phyloP scores from a whole-genome alignment of 2,797 vertebrate genomes.

The Ambastaia sidthimunki region DNA sequence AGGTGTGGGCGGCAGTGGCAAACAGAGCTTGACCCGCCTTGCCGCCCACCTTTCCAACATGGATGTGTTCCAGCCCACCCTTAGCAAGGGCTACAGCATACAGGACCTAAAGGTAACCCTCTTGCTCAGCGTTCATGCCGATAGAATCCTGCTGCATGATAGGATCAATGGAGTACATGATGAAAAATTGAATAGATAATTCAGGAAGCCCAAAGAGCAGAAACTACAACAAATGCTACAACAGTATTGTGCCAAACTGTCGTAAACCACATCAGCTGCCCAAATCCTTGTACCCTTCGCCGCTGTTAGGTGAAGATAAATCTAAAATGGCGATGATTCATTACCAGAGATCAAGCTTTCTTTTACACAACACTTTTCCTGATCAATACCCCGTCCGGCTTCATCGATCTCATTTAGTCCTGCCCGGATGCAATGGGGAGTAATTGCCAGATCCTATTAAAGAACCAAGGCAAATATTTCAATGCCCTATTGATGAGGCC shows the following conservation, averaged over 20 bases:
- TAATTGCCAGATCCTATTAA: constrained; percentile 76
- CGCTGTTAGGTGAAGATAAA: constrained; percentile 48
- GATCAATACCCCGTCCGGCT: constrained; percentile 62
- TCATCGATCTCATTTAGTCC: constrained; percentile 70
- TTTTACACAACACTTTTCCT: constrained; percentile 58
- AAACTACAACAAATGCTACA: constrained; percentile 34
- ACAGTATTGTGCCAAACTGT: constrained; percentile 7
- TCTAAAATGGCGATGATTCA: constrained; percentile 62
- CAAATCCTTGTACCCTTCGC: constrained; percentile 30
- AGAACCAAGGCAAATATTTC: constrained; percentile 71
- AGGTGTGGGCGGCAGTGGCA: constrained; percentile 86
- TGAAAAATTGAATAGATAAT: background rate
- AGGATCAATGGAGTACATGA: background rate
- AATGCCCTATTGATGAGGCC: constrained; percentile 70
- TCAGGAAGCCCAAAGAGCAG: background rate
- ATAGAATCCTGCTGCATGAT: background rate
- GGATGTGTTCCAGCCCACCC: constrained; percentile 84
- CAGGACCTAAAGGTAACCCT: constrained; percentile 82
- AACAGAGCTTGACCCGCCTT: constrained; percentile 85
- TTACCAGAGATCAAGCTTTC: constrained; percentile 64
- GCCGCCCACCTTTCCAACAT: constrained; percentile 82
- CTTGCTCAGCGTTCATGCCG: background rate
- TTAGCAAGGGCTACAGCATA: constrained; percentile 76
- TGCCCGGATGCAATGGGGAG: constrained; percentile 61
- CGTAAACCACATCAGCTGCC: constrained; percentile 14